Evolutionary conservation across 1,140 invertebrate genomes (phyloP).

Genomic region (Wasmannia auropunctata): DNA sequence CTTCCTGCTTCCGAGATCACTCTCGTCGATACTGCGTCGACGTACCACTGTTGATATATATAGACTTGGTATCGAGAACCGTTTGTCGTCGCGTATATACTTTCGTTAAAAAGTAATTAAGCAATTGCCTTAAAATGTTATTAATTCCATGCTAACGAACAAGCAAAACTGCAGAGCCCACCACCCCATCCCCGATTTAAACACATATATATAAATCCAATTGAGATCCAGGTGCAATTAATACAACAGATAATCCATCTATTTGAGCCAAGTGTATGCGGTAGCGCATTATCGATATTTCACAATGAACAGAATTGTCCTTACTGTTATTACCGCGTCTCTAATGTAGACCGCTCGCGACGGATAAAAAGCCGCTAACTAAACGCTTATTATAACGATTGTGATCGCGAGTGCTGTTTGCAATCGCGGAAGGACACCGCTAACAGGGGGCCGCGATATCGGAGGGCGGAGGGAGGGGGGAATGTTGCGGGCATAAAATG

Average conservation of each 20-base stretch:
- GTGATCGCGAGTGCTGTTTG: slow-evolving; percentile 26
- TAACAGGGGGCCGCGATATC: slow-evolving; percentile 52
- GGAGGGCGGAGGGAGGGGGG: no score
- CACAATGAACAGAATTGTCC: not conserved
- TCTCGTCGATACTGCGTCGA: no score
- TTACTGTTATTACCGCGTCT: not conserved
- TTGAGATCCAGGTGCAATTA: no score
- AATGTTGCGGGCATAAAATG: slow-evolving; percentile 81
- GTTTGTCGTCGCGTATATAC: not conserved
- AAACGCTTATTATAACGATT: slow-evolving; percentile 33
- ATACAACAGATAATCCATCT: no score
- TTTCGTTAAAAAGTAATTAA: not conserved
- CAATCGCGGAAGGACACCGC: slow-evolving; percentile 28
- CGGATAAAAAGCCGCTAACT: slow-evolving; percentile 16
- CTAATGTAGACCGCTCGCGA: not conserved
- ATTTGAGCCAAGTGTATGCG: no score
- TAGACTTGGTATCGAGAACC: not conserved
- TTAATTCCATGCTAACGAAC: not conserved
- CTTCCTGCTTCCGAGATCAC: not conserved
- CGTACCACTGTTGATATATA: not conserved
- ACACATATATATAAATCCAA: no score
- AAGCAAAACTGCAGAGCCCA: no score
- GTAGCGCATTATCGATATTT: not conserved
- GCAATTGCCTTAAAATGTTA: not conserved
- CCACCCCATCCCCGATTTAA: no score